Evolutionary conservation across 2,888 invertebrate species (phyloP).

Genomic region (Cephus pygmeus): DNA sequence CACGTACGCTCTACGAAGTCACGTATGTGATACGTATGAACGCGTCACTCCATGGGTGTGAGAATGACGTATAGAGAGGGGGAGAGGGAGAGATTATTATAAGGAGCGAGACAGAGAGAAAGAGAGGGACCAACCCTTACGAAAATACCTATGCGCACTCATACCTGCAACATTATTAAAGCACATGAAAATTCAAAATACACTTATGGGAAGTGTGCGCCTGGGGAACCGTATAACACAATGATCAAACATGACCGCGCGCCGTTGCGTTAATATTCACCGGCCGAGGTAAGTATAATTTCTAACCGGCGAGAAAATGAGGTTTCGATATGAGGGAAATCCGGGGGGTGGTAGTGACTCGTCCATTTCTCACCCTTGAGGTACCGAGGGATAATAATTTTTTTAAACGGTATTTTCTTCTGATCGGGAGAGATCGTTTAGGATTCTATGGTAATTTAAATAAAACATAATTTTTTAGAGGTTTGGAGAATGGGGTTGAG

Average conservation of each 20-base stretch:
- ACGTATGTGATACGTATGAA: background rate
- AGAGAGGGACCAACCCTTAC: slow-evolving; percentile 29
- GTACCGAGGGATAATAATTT: no score
- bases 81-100: background rate
- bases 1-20: background rate
- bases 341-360: background rate
- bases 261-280: slow-evolving; percentile 10
- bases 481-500: background rate
- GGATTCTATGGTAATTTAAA: background rate
- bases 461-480: background rate
- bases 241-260: slow-evolving; percentile 53
- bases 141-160: slow-evolving; percentile 37
- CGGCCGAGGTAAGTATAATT: slow-evolving; percentile 30
- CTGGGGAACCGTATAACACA: slow-evolving; percentile 58
- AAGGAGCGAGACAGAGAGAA: background rate
- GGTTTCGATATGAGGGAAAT: background rate
- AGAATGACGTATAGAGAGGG: background rate
- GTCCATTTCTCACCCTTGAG: background rate
- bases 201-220: slow-evolving; percentile 56
- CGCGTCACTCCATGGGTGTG: background rate
- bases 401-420: background rate
- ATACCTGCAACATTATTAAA: slow-evolving; percentile 51
- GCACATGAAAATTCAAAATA: slow-evolving; percentile 59
- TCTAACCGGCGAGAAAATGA: slow-evolving; percentile 13
- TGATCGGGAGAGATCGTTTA: background rate